Conservation (phyloP, 2,113 vertebrate species). For the Aleadryas rufinucha region DNA sequence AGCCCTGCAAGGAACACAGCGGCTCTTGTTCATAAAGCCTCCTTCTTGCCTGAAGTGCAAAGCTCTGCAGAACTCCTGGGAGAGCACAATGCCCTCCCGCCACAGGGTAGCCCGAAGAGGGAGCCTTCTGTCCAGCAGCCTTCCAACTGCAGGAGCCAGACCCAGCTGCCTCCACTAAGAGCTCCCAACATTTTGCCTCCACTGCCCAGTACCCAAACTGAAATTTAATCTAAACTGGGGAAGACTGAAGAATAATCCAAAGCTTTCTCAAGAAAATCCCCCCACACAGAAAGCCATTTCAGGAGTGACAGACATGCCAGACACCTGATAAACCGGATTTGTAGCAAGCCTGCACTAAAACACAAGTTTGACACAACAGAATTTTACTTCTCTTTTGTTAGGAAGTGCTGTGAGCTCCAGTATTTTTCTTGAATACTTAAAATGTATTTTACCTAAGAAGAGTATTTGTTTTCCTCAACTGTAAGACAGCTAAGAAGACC, state of each 20-base stretch:
- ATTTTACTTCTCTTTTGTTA: not conserved
- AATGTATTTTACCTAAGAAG: not conserved
- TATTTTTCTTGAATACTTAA: not conserved
- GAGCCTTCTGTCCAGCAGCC: not conserved
- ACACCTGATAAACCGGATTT: not conserved
- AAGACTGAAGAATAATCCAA: not conserved
- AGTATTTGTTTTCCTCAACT: not conserved
- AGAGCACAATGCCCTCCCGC: not conserved
- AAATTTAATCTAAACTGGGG: not conserved
- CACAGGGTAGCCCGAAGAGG: not conserved
- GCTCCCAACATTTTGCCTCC: not conserved
- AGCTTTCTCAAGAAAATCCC: not conserved
- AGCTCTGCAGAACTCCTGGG: not conserved
- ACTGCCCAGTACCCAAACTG: not conserved
- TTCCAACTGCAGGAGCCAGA: not conserved
- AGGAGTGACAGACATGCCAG: not conserved
- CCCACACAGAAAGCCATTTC: not conserved
- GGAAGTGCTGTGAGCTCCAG: not conserved
- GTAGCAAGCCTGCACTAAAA: not conserved
- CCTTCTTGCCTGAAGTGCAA: not conserved
- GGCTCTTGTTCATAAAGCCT: not conserved
- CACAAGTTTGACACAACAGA: not conserved
- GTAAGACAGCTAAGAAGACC: not conserved
- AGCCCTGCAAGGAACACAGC: not conserved
- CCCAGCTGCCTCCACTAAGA: not conserved